Percentiles rank a stretch among this genome's conserved stretches.
These are phyloP conservation scores for Hyppa rectilinea DNA, from an alignment of 2,888 invertebrate species.

Conservation along the genomic window DNA sequence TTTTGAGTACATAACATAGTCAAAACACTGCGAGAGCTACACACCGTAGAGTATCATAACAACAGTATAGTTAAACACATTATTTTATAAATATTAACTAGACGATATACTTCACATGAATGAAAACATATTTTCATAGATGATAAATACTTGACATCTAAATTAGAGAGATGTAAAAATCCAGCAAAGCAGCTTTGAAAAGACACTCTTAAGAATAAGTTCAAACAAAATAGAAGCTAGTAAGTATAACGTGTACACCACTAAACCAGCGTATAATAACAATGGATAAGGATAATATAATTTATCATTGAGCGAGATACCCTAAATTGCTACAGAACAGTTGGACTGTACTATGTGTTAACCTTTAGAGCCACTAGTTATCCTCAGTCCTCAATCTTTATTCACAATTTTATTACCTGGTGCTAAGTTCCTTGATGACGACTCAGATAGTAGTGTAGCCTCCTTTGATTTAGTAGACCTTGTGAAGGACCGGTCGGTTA, in stretches of 20 bases:
- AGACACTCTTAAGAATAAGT: not conserved
- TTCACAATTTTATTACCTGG: conserved; percentile 44
- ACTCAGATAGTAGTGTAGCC: conserved; percentile 36
- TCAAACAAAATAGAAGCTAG: not conserved
- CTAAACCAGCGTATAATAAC: conserved; percentile 9
- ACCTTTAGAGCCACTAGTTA: conserved; percentile 40
- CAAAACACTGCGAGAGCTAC: conserved; percentile 11
- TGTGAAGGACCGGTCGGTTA: conserved; percentile 40
- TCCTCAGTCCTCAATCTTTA: conserved; percentile 46
- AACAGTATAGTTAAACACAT: conserved; percentile 13
- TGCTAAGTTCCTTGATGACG: conserved; percentile 50
- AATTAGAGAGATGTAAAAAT: not conserved
- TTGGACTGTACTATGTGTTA: conserved; percentile 19
- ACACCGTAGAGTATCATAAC: conserved; percentile 7
- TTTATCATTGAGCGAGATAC: conserved; percentile 31
- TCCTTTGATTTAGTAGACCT: conserved; percentile 45
- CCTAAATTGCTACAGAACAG: conserved; percentile 8
- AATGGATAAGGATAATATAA: conserved; percentile 34
- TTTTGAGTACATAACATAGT: conserved; percentile 1
- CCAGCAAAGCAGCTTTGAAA: not conserved
- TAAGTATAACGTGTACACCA: not conserved
- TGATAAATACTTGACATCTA: not conserved
- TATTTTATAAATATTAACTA: conserved; percentile 37
- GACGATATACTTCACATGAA: not conserved
- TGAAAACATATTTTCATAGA: conserved; percentile 16